Evolutionary conservation across 2,113 vertebrate genomes (phyloP), one percentile per base, ranked within the genome.

Genomic region (Hippopotamus amphibius): DNA sequence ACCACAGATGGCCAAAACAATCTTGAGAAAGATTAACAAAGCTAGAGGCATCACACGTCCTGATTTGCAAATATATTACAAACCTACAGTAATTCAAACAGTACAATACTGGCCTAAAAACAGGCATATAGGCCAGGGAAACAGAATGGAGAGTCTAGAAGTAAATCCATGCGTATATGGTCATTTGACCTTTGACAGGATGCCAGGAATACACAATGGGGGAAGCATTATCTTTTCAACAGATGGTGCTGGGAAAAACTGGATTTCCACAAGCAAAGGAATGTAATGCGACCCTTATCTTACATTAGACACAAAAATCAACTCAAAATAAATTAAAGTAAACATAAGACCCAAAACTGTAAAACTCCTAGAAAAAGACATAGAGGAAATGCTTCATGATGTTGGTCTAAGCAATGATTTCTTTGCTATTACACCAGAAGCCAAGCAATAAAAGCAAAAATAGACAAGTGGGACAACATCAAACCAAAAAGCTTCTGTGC

Each of bases 51-150:
- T 33, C 65, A 57, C 59, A 4, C 26, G 4, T 41, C 10, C 76
- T 33, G 84, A 72, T 43, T 71, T 53, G 55, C 15, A 50, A 33
- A 4, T 12, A 7, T 16, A 37, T 14, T 3, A 33, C 41, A 41
- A 17, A 59, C 2, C 9, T 50, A 1, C 33, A 14, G 65, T 17
- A 10, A 41, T 53, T 17, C 10, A 30, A 41, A 79, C 11, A 30
- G 59, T 7, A 0, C 12, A 12, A 50, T 28, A 30, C 2, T 41
- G 12, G 33, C 33, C 9, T 79, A 53, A 66, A 30, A n/a, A 53
- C 10, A 66, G 33, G 15, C 24, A 37, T 0, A 5, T 2, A 65
- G 57, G 19, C 33, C 16, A 28, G 24, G 2, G 7, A 16, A 0
- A 22, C 26, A 26, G 72, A 65, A 21, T 1, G 37, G 72, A 65